A percentile compares a stretch with the other conserved stretches of the same genome.
phyloP scores from a whole-genome alignment of 2,888 invertebrate species.

The Ganaspis brasiliensis region DNA sequence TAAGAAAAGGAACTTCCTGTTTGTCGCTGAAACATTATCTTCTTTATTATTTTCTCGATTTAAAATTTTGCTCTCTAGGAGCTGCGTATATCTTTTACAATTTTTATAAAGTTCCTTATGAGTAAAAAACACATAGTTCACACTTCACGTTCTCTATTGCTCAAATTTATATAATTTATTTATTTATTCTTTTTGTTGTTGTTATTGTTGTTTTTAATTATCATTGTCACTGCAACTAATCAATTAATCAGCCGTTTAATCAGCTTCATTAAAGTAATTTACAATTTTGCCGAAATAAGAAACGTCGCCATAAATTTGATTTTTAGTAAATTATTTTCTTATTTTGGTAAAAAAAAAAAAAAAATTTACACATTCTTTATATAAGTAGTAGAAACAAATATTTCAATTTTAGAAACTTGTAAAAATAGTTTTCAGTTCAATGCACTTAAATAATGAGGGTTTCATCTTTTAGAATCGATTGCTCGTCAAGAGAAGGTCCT shows the following conservation, averaged over 20 bases:
- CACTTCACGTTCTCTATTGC: background rate
- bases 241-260: background rate
- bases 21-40: slow-evolving; percentile 24
- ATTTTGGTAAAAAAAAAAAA: no score
- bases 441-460: background rate
- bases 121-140: slow-evolving; percentile 32
- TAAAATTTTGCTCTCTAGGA: background rate
- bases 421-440: background rate
- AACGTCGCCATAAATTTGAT: no score
- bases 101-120: slow-evolving; percentile 28
- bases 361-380: background rate
- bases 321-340: no score
- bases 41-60: slow-evolving; percentile 26
- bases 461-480: background rate
- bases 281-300: no score
- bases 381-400: background rate
- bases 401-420: background rate
- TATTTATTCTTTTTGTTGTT: background rate
- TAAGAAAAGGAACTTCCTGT: slow-evolving; percentile 33
- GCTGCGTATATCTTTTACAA: slow-evolving; percentile 21
- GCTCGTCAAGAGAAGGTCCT: background rate
- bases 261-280: no score
- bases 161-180: background rate
- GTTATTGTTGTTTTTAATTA: background rate
- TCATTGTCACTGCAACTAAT: slow-evolving; percentile 17